Evolutionary conservation across 2,797 vertebrate genomes (phyloP), one percentile per base, ranked within the genome.

Genomic region (Lacerta agilis): DNA sequence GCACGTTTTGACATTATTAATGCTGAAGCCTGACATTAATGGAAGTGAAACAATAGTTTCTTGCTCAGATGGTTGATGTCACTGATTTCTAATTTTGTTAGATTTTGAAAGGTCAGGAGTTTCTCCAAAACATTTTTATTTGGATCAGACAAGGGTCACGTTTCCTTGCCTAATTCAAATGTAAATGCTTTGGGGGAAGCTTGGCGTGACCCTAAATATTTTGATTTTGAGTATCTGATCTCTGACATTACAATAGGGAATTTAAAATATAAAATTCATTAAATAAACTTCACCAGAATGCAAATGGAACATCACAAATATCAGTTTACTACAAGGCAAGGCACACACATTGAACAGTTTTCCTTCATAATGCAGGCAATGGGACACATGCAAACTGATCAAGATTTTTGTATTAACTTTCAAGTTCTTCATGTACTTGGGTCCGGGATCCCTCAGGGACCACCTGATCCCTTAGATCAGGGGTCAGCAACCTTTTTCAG

Each of bases 1-100:
- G 73, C 23, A 64, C 55, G 33, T 80, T 79, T 85, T 85, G 67
- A 85, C 29, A 45, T 79, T 27, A 29, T 88, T 79, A 85, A 66
- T 49, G 25, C 71, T 66, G 77, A 41, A 80, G 66, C 13, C 7
- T 38, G 29, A 75, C 27, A 36, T 27, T 41, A 79, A 41, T 72
- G 38, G 72, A 79, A 43, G 20, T 4, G 27, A 8, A 43, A 58
- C 20, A 79, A 67, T 17, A 77, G 9, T 38, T 36, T 77, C 61
- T 36, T 77, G 25, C 33, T 69, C 66, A n/a, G 20, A 79, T 45
- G 15, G 75, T 55, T 84, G 38, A 88, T 84, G 41, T 79, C 11
- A 61, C 43, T 41, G 33, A 25, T 38, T 75, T 55, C 33, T 73
- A 64, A 64, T 80, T 79, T 49, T 43, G 77, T 77, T 79, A 64